Percentiles rank a stretch among this genome's conserved stretches.
Conservation (phyloP, 2,797 vertebrate genomes). For the Falco rusticolus region DNA sequence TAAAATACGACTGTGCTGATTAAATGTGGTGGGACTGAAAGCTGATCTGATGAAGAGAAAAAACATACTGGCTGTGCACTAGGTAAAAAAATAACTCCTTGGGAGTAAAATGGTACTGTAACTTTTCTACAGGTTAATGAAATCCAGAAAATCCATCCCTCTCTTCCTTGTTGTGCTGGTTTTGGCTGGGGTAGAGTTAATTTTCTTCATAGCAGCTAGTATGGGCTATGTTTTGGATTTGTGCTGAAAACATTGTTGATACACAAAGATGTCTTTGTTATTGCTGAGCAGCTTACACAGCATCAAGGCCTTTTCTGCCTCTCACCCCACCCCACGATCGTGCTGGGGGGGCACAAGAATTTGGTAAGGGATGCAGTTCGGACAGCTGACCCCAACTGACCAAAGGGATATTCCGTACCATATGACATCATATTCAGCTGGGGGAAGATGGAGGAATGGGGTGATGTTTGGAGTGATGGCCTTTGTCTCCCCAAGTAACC, state of each 20-base stretch:
- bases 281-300: not conserved
- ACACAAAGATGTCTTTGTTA: not conserved
- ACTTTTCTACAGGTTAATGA: not conserved
- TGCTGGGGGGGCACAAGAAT: not conserved
- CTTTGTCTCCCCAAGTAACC: not conserved
- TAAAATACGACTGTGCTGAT: not conserved
- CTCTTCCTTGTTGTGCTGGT: not conserved
- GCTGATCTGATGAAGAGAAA: not conserved
- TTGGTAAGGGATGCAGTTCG: not conserved
- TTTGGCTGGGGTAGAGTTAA: not conserved
- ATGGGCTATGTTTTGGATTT: not conserved
- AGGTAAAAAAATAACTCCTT: not conserved
- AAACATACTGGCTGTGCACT: too few relatives aligned
- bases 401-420: not conserved
- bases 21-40: fast-evolving
- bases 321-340: not conserved
- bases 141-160: not conserved
- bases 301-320: not conserved
- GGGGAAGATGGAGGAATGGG: not conserved
- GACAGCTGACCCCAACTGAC: not conserved
- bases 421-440: fast-evolving
- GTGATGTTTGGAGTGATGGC: not conserved
- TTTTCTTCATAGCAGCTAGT: not conserved
- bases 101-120: not conserved
- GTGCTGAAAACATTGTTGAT: not conserved